Evolutionary conservation across 2,888 invertebrate species (phyloP).

Genomic region (Agrotis exclamationis): DNA sequence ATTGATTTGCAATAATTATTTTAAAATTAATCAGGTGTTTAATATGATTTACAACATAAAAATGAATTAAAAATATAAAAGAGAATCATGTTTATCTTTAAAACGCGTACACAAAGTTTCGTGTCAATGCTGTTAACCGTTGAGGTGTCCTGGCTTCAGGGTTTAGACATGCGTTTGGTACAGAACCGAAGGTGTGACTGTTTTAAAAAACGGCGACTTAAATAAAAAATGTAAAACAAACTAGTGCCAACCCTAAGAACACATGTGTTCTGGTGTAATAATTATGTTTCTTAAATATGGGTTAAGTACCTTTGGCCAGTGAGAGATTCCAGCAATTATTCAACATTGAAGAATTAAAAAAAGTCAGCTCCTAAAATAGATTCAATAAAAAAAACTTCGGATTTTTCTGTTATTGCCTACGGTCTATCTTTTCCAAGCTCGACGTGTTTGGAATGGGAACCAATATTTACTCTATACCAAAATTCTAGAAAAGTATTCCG

Average conservation of each 20-base stretch:
- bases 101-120: too few relatives aligned
- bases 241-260: conserved; percentile 45
- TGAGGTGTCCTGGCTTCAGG: too few relatives aligned
- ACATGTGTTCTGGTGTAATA: conserved; percentile 37
- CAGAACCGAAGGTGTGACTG: too few relatives aligned
- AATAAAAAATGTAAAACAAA: too few relatives aligned
- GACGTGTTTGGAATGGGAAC: too few relatives aligned
- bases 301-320: conserved; percentile 54
- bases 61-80: too few relatives aligned
- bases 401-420: not conserved
- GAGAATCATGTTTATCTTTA: too few relatives aligned
- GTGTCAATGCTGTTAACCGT: too few relatives aligned
- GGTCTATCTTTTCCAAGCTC: too few relatives aligned
- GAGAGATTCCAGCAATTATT: conserved; percentile 38
- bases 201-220: too few relatives aligned
- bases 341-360: conserved; percentile 20
- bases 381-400: not conserved
- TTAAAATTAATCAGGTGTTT: not conserved
- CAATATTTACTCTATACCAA: not conserved
- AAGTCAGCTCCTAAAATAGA: not conserved
- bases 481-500: not conserved
- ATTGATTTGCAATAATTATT: not conserved
- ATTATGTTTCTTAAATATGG: conserved; percentile 56
- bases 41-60: not conserved
- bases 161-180: too few relatives aligned